Conservation (phyloP, 2,113 vertebrate genomes). For the Oncorhynchus gorbuscha region DNA sequence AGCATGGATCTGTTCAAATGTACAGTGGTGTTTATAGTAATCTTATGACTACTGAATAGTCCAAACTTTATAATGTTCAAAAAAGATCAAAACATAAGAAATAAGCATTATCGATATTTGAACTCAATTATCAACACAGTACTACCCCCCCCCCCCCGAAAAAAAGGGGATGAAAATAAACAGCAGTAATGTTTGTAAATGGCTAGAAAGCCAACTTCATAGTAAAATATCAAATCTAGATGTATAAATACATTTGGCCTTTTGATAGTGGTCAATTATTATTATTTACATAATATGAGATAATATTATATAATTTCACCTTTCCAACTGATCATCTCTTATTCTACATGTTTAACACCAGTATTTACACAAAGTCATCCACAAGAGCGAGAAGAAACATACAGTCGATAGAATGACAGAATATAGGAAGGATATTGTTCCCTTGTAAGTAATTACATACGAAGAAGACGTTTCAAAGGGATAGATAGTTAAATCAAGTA, state of each 20-base stretch:
- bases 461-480: not conserved
- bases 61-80: conserved; percentile 31
- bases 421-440: not conserved
- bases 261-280: conserved; percentile 69
- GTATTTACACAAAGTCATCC: conserved; percentile 46
- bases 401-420: not conserved
- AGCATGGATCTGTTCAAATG: conserved; percentile 59
- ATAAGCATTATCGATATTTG: conserved; percentile 66
- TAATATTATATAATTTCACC: conserved; percentile 43
- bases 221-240: conserved; percentile 99
- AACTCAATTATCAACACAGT: conserved; percentile 76
- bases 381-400: not conserved
- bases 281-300: conserved; percentile 73
- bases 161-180: not conserved
- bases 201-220: conserved; percentile 90
- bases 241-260: conserved; percentile 98
- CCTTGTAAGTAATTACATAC: not conserved
- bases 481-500: conserved; percentile 65
- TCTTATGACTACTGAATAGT: not conserved
- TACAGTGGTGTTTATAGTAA: not conserved
- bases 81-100: conserved; percentile 49
- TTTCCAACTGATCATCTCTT: conserved; percentile 12
- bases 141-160: too few species aligned
- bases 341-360: not conserved
- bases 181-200: conserved; percentile 74